These are phyloP conservation scores for Linnaemya tessellans DNA, from an alignment of 2,888 invertebrate species.

Conservation along the genomic window DNA sequence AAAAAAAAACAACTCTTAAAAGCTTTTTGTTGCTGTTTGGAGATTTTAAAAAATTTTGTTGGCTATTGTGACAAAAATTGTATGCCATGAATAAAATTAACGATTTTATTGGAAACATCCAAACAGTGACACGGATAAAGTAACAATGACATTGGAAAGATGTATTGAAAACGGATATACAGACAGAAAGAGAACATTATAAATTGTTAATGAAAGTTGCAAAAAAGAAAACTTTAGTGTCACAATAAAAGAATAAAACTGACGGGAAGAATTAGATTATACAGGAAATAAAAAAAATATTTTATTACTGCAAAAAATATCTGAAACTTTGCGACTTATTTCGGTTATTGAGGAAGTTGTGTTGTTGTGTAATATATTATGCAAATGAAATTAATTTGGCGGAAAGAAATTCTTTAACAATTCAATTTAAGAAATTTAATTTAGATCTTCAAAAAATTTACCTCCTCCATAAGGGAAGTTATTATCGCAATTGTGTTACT, in stretches of 20 bases:
- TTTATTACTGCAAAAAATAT: not conserved
- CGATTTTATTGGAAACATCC: not conserved
- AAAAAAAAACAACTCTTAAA: not conserved
- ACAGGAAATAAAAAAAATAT: no score
- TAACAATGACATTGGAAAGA: not conserved
- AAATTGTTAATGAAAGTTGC: not conserved
- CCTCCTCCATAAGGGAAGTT: not conserved
- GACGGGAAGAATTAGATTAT: not conserved
- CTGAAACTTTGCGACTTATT: not conserved
- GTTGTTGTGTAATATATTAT: not conserved
- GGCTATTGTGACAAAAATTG: not conserved
- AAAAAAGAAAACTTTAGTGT: not conserved
- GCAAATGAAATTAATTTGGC: no score
- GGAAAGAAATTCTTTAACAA: not conserved
- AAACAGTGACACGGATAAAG: not conserved
- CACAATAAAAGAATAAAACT: not conserved
- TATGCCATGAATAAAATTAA: constrained; percentile 28
- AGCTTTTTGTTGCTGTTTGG: not conserved
- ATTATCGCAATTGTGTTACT: not conserved
- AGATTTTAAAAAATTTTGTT: not conserved
- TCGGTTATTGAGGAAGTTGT: not conserved
- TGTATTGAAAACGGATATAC: not conserved
- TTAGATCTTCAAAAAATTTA: not conserved
- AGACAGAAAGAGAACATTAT: not conserved
- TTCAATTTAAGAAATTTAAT: not conserved